Base-by-base conservation (phyloP, 2,888 invertebrate genomes). In the Ischnura elegans region DNA sequence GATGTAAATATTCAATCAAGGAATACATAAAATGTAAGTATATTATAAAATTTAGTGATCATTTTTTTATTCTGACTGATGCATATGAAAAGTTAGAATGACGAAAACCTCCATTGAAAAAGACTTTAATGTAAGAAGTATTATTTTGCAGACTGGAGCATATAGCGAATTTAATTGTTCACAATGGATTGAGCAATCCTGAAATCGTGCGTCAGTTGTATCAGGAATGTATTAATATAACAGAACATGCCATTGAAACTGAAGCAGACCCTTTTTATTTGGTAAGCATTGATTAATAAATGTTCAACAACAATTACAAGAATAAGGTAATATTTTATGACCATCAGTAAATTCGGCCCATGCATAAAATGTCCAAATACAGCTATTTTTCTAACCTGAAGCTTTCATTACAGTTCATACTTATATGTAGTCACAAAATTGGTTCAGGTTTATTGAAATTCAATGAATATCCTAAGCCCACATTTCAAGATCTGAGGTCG, bases 11-110 rank as follows among this genome's bases (percentile, higher is more conserved):
- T 43, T 36, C 42, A 42, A 51, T 21, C 90, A 45, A 43, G 61
- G 61, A 90, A 90, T 90, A 55, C 61, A 90, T 61, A 90, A 90
- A 61, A 42, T 66, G 90, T 90, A 90, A 90, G 90, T 90, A 66
- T 2, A 36, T 76, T 13, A 1, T 3, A 10, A 76, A 76, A 36
- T 36, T 87, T 55, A 2, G 46, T n/a, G n/a, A n/a, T 0, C 29
- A 21, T 0, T 76, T 76, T 2, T n/a, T 0, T 36, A 8, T 36
- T n/a, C n/a, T 29, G 16, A 8, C 6, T 36, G n/a, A 13, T 25
- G 29, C 29, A 5, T 19, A 0, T 46, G 29, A 13, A 84, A 8
- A 47, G 51, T 16, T 36, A 25, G 36, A 16, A 36, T 0, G 5
- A 29, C 0, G 0, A 16, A 19, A 21, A 3, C 19, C 61, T 25